Evolutionary conservation across 2,113 vertebrate genomes (phyloP).

Genomic region (Chrysochloris asiatica): DNA sequence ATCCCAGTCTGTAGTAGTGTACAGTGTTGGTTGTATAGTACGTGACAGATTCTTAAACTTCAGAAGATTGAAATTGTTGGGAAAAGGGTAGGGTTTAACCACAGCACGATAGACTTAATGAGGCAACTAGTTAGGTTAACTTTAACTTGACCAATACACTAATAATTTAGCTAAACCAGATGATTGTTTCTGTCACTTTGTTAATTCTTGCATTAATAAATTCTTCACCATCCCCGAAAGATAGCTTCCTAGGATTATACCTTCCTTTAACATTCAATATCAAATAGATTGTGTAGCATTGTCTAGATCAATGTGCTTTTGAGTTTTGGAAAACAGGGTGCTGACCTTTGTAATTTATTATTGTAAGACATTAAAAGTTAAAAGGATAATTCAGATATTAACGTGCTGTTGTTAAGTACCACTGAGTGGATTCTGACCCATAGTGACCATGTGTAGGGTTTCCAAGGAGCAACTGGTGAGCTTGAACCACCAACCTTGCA

Average conservation of each 20-base stretch:
- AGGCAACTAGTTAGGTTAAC: neutral
- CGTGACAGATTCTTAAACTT: neutral
- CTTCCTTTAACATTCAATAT: neutral
- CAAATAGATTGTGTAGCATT: neutral
- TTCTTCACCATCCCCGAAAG: neutral
- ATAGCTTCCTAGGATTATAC: neutral
- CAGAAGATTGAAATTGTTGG: neutral
- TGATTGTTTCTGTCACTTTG: neutral
- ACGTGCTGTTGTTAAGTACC: too few relatives aligned
- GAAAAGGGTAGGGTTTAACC: neutral
- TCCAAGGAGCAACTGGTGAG: too few relatives aligned
- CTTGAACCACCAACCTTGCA: too few relatives aligned
- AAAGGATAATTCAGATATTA: slow-evolving; percentile 27
- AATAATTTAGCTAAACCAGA: neutral
- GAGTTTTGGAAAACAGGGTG: neutral
- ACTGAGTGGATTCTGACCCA: too few relatives aligned
- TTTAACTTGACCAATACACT: neutral
- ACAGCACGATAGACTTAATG: neutral
- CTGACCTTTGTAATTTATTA: neutral
- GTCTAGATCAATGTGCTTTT: neutral
- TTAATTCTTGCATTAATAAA: neutral
- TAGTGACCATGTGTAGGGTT: too few relatives aligned
- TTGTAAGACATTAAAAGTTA: neutral
- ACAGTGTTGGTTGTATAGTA: too few relatives aligned
- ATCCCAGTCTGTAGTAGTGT: neutral